These are phyloP conservation scores for Ephydatia muelleri DNA, from an alignment of 37 sponge, comb jelly and placozoan species.

Conservation along the genomic window DNA sequence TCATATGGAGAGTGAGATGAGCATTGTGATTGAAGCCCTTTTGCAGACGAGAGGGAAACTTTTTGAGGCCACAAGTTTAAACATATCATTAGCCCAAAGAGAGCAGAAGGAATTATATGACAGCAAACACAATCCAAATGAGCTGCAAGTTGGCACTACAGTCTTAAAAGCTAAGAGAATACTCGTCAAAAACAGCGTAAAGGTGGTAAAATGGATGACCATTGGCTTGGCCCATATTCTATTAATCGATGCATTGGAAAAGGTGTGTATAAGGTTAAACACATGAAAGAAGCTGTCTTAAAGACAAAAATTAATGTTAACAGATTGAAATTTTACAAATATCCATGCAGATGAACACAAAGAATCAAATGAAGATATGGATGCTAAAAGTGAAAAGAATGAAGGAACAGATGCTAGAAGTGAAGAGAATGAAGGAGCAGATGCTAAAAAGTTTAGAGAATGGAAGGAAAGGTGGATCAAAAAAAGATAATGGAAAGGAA, in stretches of 20 bases:
- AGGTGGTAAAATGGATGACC: constrained; percentile 26
- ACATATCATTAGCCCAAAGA: constrained; percentile 36
- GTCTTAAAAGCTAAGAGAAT: constrained; percentile 48
- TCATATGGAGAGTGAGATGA: not conserved
- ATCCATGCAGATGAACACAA: too few relatives aligned
- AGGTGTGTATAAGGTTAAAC: not conserved
- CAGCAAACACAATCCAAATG: constrained; percentile 5
- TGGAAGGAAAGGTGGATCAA: too few relatives aligned
- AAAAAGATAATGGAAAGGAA: too few relatives aligned
- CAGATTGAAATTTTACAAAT: not conserved
- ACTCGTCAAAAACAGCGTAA: constrained; percentile 16
- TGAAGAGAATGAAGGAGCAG: too few relatives aligned
- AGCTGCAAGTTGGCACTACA: constrained; percentile 6
- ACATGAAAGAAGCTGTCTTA: not conserved
- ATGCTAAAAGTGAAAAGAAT: too few relatives aligned
- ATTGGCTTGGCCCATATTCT: not conserved
- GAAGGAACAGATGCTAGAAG: too few relatives aligned
- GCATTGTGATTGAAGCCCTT: not conserved
- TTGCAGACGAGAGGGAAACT: constrained; percentile 11
- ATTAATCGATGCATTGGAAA: not conserved
- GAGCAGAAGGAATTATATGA: constrained; percentile 49
- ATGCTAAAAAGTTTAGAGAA: too few relatives aligned
- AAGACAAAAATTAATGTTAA: constrained; percentile 1
- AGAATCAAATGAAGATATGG: too few relatives aligned
- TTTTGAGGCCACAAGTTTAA: constrained; percentile 7